A percentile compares a stretch with the other conserved stretches of the same genome.
These are phyloP conservation scores for Autographa gamma DNA, from an alignment of 2,888 invertebrate species.

Conservation along the genomic window DNA sequence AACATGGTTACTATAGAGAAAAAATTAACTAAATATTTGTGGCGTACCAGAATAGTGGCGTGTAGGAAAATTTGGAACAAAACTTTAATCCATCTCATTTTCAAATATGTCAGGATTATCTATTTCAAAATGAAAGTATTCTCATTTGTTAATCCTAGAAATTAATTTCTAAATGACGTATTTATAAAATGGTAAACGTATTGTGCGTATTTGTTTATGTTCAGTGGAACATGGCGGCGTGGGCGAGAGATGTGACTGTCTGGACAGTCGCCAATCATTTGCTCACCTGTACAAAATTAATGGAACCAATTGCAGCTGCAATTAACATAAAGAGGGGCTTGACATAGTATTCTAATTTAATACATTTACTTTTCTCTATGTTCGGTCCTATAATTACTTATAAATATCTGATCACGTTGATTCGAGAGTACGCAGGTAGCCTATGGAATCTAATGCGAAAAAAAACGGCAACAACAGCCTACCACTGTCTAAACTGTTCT, in stretches of 20 bases:
- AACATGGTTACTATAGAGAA: slow-evolving; percentile 10
- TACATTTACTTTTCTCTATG: not conserved
- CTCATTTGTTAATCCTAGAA: not conserved
- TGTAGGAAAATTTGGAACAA: not conserved
- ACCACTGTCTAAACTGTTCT: too few relatives aligned
- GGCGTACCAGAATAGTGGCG: not conserved
- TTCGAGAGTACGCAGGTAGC: too few relatives aligned
- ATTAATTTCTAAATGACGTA: slow-evolving; percentile 29
- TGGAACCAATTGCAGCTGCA: slow-evolving; percentile 68
- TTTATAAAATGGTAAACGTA: slow-evolving; percentile 48
- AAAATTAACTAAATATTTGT: not conserved
- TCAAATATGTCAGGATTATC: not conserved
- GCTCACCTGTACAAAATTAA: slow-evolving; percentile 81
- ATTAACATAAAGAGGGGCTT: slow-evolving; percentile 60
- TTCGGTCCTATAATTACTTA: not conserved
- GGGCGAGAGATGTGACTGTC: slow-evolving; percentile 73
- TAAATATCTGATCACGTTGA: not conserved
- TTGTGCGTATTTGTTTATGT: slow-evolving; percentile 76
- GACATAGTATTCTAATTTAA: slow-evolving; percentile 29
- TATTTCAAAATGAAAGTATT: not conserved
- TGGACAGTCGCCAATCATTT: slow-evolving; percentile 82
- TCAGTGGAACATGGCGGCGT: slow-evolving; percentile 69
- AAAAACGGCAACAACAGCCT: too few relatives aligned
- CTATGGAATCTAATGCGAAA: too few relatives aligned
- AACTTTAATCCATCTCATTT: not conserved